phyloP scores from a whole-genome alignment of 2,888 invertebrate species.

The Mesoligia furuncula region DNA sequence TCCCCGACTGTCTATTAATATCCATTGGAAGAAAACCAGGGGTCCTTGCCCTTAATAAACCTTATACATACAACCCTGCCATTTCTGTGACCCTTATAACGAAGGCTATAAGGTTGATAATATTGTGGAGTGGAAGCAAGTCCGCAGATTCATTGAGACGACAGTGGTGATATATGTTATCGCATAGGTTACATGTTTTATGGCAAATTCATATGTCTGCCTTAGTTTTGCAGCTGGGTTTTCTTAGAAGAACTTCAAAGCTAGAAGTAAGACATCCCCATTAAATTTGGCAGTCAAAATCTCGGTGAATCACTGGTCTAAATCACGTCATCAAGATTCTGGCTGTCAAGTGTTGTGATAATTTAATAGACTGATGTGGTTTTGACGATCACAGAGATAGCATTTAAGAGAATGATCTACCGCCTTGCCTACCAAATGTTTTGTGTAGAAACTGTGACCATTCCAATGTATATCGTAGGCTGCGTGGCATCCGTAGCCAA shows the following conservation, averaged over 20 bases:
- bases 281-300: neutral
- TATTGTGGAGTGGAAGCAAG: slow-evolving; percentile 10
- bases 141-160: slow-evolving; percentile 70
- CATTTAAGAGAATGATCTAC: neutral
- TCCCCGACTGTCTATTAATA: slow-evolving; percentile 54
- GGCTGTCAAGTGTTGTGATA: neutral
- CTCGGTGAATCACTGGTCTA: neutral
- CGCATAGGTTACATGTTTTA: slow-evolving; percentile 60
- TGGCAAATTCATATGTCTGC: slow-evolving; percentile 27
- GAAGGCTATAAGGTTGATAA: slow-evolving; percentile 8
- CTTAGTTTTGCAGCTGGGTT: slow-evolving; percentile 30
- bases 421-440: neutral
- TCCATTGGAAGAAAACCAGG: slow-evolving; percentile 71
- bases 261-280: neutral
- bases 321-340: too few relatives aligned
- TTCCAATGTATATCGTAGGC: neutral
- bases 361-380: neutral
- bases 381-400: neutral
- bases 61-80: slow-evolving; percentile 11
- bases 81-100: slow-evolving; percentile 16
- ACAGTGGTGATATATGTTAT: slow-evolving; percentile 62
- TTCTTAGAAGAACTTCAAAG: neutral
- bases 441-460: neutral
- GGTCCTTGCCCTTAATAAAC: slow-evolving; percentile 68
- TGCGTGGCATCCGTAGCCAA: neutral